Evolutionary conservation across 2,113 vertebrate species (phyloP), one percentile per base, ranked within the genome.

Genomic region (Stegastes partitus): DNA sequence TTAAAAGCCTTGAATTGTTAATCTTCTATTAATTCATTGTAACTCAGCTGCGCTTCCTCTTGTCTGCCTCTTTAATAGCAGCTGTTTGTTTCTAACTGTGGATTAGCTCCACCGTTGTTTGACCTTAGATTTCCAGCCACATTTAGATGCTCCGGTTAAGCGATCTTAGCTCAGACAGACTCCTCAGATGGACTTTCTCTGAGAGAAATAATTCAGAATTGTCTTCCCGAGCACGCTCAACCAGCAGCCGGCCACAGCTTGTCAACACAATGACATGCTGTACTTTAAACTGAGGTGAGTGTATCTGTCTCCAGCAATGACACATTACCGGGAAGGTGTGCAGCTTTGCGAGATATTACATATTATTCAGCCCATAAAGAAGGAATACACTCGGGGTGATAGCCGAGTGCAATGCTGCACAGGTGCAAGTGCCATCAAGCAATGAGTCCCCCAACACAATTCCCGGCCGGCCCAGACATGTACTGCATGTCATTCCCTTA

Each of bases 241-340:
- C 77, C 56, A 11, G 34, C 75, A 71, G 49, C 54, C 75, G 66
- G 85, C 69, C 68, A 81, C 74, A 67, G 70, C 85, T 74, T 88
- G 84, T 88, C 89, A 91, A 88, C 84, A 87, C 75, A 85, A 92
- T 90, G 84, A 84, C 80, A 87, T 75, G 64, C 70, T 37, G 79
- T 72, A 56, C 85, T 88, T 89, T 90, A 81, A 91, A 79, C 77
- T 59, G 58, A 80, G 69, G 66, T 15, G 79, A 80, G 76, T 80
- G 71, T 64, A 81, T 81, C 57, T 78, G 81, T 81, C 76, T 89
- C 81, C 85, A 70, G 75, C 68, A 31, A 76, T 82, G 89, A 86
- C 64, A 79, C 73, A 78, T 84, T 76, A 87, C 62, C 72, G 39
- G 19, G 53, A 84, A 84, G 31, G 57, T 77, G 45, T 80, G 69